These are phyloP conservation scores for Bursaphelenchus okinawaensis DNA, from an alignment of 2,888 invertebrate genomes.

Conservation along the genomic window DNA sequence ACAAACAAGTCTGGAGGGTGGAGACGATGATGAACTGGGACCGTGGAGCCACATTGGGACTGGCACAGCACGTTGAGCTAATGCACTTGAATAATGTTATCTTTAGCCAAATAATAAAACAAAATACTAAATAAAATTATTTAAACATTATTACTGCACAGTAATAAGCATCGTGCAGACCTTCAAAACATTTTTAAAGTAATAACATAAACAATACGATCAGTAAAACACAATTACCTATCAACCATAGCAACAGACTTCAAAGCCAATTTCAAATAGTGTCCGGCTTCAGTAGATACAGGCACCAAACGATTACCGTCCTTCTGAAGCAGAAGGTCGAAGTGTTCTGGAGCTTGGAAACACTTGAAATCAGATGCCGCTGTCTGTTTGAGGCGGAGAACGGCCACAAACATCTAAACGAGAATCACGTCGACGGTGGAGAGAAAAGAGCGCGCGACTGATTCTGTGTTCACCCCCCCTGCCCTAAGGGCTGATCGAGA, in stretches of 20 bases:
- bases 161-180: not conserved
- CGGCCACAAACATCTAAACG: conserved; percentile 18
- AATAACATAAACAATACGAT: not conserved
- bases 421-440: not conserved
- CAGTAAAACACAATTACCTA: conserved; percentile 3
- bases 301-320: not conserved
- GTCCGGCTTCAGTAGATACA: not conserved
- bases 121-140: not conserved
- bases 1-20: conserved; percentile 13
- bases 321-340: conserved; percentile 4
- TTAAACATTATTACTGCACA: not conserved
- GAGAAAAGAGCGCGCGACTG: not conserved
- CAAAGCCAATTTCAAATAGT: conserved; percentile 16
- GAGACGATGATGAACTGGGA: conserved; percentile 10
- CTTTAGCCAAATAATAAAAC: not conserved
- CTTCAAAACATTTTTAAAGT: conserved; percentile 2
- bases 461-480: not conserved
- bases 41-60: conserved; percentile 17
- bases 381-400: conserved; percentile 16
- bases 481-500: not conserved
- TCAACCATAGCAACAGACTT: conserved; percentile 14
- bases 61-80: conserved; percentile 19
- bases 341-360: conserved; percentile 11
- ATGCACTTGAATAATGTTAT: conserved; percentile 7
- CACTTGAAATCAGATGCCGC: not conserved